These are phyloP conservation scores for Gastracanthus pulcherrimus DNA, from an alignment of 2,888 invertebrate genomes.

Conservation along the genomic window DNA sequence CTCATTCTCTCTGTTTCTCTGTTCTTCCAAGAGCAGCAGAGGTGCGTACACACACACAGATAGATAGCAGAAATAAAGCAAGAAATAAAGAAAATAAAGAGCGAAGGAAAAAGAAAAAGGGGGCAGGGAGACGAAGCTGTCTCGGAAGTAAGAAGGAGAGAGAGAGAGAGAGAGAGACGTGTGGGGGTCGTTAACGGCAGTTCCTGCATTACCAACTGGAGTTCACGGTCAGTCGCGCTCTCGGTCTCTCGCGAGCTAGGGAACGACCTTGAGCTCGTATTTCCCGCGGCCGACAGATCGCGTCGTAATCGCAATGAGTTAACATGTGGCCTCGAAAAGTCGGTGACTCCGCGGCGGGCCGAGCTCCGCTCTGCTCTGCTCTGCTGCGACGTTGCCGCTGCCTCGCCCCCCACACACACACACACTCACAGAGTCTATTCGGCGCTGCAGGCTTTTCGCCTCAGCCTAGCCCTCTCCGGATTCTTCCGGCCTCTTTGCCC, in stretches of 20 bases:
- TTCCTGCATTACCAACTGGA: constrained; percentile 71
- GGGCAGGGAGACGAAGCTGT: not conserved
- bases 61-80: too few species aligned
- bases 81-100: not conserved
- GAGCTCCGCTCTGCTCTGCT: not conserved
- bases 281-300: constrained; percentile 75
- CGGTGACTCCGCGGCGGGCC: constrained; percentile 72
- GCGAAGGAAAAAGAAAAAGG: not conserved
- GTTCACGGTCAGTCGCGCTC: constrained; percentile 65
- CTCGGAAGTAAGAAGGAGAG: constrained; percentile 5
- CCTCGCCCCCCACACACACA: constrained; percentile 15
- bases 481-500: constrained; percentile 9
- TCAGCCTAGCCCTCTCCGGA: not conserved
- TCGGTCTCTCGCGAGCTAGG: not conserved
- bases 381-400: constrained; percentile 70
- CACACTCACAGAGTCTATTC: not conserved
- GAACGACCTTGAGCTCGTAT: constrained; percentile 74
- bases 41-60: not conserved
- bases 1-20: not conserved
- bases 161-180: not conserved
- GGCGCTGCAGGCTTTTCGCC: not conserved
- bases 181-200: constrained; percentile 56
- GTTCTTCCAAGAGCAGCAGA: too few species aligned
- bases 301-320: constrained; percentile 74
- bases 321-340: constrained; percentile 77